A percentile compares a stretch with the other conserved stretches of the same genome.
These are phyloP conservation scores for Acleris emargana DNA, from an alignment of 2,888 invertebrate species.

Conservation along the genomic window DNA sequence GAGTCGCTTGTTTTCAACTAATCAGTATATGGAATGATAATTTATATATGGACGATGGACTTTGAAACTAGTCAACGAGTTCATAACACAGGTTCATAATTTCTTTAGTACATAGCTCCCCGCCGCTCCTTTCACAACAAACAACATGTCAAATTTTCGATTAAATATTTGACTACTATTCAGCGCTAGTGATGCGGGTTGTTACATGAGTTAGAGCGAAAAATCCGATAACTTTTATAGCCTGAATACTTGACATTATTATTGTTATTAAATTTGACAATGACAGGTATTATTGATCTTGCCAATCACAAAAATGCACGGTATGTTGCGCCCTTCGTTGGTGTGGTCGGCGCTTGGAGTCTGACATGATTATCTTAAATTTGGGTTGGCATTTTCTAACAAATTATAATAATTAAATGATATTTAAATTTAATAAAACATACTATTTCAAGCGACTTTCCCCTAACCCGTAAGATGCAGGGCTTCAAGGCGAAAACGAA, in stretches of 20 bases:
- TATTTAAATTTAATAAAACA: no score
- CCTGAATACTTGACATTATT: neutral
- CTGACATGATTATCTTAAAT: no score
- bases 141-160: slow-evolving; percentile 13
- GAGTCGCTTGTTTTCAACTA: slow-evolving; percentile 3
- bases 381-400: no score
- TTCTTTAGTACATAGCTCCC: slow-evolving; percentile 7
- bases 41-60: slow-evolving; percentile 23
- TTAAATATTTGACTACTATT: neutral
- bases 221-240: slow-evolving; percentile 8
- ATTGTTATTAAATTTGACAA: no score
- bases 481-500: no score
- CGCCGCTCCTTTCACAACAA: slow-evolving; percentile 26
- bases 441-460: no score
- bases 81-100: slow-evolving; percentile 8
- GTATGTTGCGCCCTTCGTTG: no score
- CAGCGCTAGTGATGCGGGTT: slow-evolving; percentile 20
- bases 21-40: slow-evolving; percentile 10
- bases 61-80: slow-evolving; percentile 24
- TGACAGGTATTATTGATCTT: no score
- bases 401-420: no score
- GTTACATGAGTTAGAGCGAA: slow-evolving; percentile 6
- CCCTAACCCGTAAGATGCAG: no score
- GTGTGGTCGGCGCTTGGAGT: no score
- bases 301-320: no score